phyloP scores from a whole-genome alignment of 2,113 vertebrate genomes.

The Phocoena phocoena region DNA sequence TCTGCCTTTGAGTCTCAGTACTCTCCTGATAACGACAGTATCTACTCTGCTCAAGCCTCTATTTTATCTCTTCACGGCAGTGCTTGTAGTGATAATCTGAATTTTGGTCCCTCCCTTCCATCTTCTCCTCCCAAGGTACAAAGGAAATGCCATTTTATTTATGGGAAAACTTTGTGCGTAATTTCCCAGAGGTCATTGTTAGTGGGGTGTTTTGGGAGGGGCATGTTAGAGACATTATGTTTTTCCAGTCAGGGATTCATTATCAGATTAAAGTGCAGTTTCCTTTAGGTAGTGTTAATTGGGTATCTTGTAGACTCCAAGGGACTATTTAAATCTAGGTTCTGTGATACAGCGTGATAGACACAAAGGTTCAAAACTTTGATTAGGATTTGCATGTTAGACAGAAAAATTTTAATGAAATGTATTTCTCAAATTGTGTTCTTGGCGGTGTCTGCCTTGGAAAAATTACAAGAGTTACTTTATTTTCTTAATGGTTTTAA shows the following conservation, averaged over 20 bases:
- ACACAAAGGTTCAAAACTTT: background rate
- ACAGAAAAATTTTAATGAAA: background rate
- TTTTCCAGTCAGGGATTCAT: background rate
- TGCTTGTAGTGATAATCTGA: slow-evolving; percentile 85
- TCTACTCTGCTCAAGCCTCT: slow-evolving; percentile 87
- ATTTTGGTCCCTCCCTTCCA: slow-evolving; percentile 79
- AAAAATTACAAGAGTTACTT: background rate
- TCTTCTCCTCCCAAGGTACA: slow-evolving; percentile 90
- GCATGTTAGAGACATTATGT: background rate
- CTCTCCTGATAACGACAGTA: slow-evolving; percentile 85
- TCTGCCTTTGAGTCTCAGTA: slow-evolving; percentile 85
- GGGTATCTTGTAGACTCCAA: background rate
- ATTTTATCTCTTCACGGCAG: slow-evolving; percentile 89
- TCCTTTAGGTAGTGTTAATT: slow-evolving; percentile 19
- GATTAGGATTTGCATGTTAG: background rate
- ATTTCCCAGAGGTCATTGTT: background rate
- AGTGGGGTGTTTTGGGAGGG: background rate
- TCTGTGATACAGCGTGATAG: background rate
- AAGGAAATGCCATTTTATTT: slow-evolving; percentile 25
- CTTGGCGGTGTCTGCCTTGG: background rate
- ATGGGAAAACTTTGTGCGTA: background rate
- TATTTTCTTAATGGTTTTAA: slow-evolving; percentile 7
- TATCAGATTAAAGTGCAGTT: slow-evolving; percentile 30
- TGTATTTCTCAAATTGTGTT: background rate
- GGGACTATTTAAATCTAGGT: background rate